Base-by-base conservation (phyloP, 1,140 invertebrate genomes). In the Euwallacea fornicatus region DNA sequence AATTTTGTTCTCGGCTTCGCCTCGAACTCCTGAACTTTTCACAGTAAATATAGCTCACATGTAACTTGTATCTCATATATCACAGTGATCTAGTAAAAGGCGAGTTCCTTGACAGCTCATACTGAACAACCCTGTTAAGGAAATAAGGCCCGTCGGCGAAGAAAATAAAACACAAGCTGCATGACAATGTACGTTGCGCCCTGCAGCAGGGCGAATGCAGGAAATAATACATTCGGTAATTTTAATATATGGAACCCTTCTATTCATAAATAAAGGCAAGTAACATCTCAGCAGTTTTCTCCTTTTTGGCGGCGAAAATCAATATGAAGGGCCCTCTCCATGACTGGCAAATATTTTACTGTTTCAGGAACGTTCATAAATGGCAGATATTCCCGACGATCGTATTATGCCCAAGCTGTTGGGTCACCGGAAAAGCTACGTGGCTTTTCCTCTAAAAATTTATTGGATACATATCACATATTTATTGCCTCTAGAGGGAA, bases 291-390 rank as follows among this genome's bases (percentile, higher is more conserved):
- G 65, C 65, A 66, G n/a, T 66, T 66, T 66, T 44, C 15, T 66
- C 65, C 65, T 65, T 65, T 42, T 66, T 58, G 65, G 65, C 65
- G 15, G 54, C n/a, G 65, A 66, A 66, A 66, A 66, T 66, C 65
- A 58, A 66, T 66, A 66, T 42, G 15, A 56, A 58, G 65, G 53
- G 7, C 42, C 65, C 55, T 58, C 21, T 44, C 42, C 65, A 58
- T 58, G 53, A 58, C 53, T 58, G 53, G 65, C 53, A 44, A 56
- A 66, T 58, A 66, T 66, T 66, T 66, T 66, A 66, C 65, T 66
- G 65, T 66, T 66, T 66, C 42, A 66, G 65, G 65, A 58, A 42
- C 16, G 65, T 66, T 66, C 55, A 66, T 66, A 66, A 66, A 66
- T 58, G 58, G 43, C 65, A 66, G 59, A 61, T 61, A 61, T 61